Percentiles rank a stretch among this genome's conserved stretches.
Evolutionary conservation across 2,888 invertebrate genomes (phyloP).

Genomic region (Leptopilina syphax): DNA sequence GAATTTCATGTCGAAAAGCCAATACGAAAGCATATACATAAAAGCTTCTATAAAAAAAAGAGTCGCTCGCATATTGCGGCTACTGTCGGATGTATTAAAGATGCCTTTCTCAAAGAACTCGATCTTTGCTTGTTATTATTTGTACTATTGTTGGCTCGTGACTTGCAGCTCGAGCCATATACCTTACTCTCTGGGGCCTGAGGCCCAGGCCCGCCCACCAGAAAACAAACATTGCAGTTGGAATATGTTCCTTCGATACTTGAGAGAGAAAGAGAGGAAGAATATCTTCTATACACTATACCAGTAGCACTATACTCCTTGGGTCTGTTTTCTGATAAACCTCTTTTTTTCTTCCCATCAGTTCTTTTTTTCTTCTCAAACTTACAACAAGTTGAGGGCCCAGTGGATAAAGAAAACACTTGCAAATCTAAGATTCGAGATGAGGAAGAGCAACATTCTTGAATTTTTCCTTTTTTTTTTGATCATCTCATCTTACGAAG

Average conservation of each 20-base stretch:
- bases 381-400: background rate
- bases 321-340: constrained; percentile 48
- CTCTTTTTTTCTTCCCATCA: constrained; percentile 47
- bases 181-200: constrained; percentile 47
- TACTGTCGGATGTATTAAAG: constrained; percentile 59
- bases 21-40: no score
- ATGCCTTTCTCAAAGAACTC: constrained; percentile 62
- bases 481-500: background rate
- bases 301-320: constrained; percentile 47
- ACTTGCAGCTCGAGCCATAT: constrained; percentile 71
- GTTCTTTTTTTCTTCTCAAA: constrained; percentile 42
- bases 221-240: constrained; percentile 69
- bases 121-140: constrained; percentile 73
- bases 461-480: background rate
- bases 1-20: no score
- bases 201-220: constrained; percentile 68
- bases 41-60: constrained; percentile 55
- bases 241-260: constrained; percentile 39
- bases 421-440: constrained; percentile 53
- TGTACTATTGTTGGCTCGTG: constrained; percentile 76
- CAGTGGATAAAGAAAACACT: constrained; percentile 48
- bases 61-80: constrained; percentile 60
- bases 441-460: constrained; percentile 54
- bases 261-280: constrained; percentile 13
- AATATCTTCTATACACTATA: constrained; percentile 3